phyloP scores from a whole-genome alignment of 2,888 invertebrate species.

The Latheticus oryzae region DNA sequence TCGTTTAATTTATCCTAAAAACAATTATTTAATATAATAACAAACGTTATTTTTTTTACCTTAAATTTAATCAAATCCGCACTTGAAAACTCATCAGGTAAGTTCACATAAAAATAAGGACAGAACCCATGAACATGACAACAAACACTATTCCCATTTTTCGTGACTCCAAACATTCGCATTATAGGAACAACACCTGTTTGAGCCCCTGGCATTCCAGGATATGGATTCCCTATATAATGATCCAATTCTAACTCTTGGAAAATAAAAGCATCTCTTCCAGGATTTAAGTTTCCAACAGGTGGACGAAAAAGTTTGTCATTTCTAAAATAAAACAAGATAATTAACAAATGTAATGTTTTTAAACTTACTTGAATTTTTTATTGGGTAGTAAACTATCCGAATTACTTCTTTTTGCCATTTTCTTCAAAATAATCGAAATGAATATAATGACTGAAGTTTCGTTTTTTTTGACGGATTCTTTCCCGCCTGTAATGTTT shows the following conservation, averaged over 20 bases:
- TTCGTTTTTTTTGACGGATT: too few relatives aligned
- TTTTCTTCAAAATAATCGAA: too few relatives aligned
- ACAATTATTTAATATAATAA: too few relatives aligned
- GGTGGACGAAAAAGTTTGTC: slow-evolving; percentile 69
- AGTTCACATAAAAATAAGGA: slow-evolving; percentile 94
- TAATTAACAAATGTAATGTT: too few relatives aligned
- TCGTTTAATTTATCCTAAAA: slow-evolving; percentile 77
- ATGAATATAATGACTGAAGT: too few relatives aligned
- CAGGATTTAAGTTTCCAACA: slow-evolving; percentile 75
- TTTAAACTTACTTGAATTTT: slow-evolving; percentile 10
- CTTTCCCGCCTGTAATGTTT: too few relatives aligned
- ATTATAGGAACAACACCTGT: slow-evolving; percentile 87
- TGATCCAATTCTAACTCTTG: slow-evolving; percentile 96
- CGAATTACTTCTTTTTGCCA: slow-evolving; percentile 3
- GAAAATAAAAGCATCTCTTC: slow-evolving; percentile 78
- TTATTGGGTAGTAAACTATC: background rate
- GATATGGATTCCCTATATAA: slow-evolving; percentile 79
- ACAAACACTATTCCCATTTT: slow-evolving; percentile 94
- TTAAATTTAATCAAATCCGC: slow-evolving; percentile 74
- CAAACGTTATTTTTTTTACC: too few relatives aligned
- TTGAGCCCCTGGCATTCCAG: slow-evolving; percentile 91
- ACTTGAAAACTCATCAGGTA: slow-evolving; percentile 78
- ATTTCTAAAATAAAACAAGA: slow-evolving; percentile 41
- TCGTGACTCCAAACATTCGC: slow-evolving; percentile 88
- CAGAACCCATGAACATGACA: slow-evolving; percentile 98